These are phyloP conservation scores for Arrhamphus sclerolepis DNA, from an alignment of 2,797 vertebrate species.

Conservation along the genomic window DNA sequence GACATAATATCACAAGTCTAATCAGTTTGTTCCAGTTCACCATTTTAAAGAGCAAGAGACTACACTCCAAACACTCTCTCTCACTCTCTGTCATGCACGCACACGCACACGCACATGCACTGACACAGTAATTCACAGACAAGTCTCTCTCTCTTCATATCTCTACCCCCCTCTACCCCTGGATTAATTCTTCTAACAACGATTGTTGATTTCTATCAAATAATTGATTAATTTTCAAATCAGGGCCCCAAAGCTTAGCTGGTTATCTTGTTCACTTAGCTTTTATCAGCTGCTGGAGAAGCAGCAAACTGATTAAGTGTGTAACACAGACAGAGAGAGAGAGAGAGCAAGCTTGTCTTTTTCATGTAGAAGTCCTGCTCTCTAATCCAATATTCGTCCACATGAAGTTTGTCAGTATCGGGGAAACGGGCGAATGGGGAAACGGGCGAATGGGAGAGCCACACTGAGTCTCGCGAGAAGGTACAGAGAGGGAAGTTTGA, in stretches of 20 bases:
- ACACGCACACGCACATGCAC: too few species aligned
- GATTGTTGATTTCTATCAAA: slow-evolving; percentile 88
- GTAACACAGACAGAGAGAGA: slow-evolving; percentile 9
- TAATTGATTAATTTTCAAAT: slow-evolving; percentile 85
- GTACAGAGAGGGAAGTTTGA: too few species aligned
- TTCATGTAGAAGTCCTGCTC: slow-evolving; percentile 34
- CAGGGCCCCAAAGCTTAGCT: slow-evolving; percentile 70
- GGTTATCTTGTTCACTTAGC: slow-evolving; percentile 76
- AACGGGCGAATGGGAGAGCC: too few species aligned
- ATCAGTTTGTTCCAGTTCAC: too few species aligned
- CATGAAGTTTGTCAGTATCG: slow-evolving; percentile 67
- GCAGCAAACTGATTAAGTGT: slow-evolving; percentile 64
- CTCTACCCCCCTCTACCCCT: not conserved
- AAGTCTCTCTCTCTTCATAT: slow-evolving; percentile 12
- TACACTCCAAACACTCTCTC: too few species aligned
- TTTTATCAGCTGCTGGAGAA: slow-evolving; percentile 77
- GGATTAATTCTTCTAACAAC: slow-evolving; percentile 72
- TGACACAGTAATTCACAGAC: slow-evolving; percentile 6
- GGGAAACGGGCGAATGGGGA: too few species aligned
- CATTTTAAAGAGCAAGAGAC: too few species aligned
- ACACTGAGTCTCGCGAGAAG: too few species aligned
- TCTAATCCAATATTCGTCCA: slow-evolving; percentile 76
- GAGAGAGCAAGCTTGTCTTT: slow-evolving; percentile 53
- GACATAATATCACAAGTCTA: too few species aligned
- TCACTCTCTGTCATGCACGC: too few species aligned